Base-by-base conservation (phyloP, 2,888 invertebrate species). In the Frankliniella intonsa region DNA sequence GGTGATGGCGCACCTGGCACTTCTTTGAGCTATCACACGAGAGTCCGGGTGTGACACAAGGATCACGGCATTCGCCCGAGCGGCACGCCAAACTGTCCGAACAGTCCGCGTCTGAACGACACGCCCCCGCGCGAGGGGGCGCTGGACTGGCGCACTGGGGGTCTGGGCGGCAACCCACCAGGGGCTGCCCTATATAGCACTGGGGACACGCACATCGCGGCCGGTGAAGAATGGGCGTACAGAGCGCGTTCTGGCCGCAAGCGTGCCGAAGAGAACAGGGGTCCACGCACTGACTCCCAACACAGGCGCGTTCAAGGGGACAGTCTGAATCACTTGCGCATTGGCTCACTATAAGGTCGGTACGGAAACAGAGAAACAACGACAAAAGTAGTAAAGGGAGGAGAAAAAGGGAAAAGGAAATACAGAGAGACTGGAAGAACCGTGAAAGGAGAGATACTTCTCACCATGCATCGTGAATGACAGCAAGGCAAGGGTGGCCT, bases 271-370 rank as follows among this genome's bases (percentile, higher is more conserved):
- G 91, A 87, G 93, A 93, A 90, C 97, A 97, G 85, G 96, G 97
- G 90, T 97, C 95, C 89, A 94, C 92, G 90, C 97, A 97, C 90
- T 94, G 94, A 89, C 94, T 92, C 90, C 94, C 94, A 90, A 95
- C 92, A 91, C 97, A 97, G 88, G 95, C 94, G 91, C 95, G 94
- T 90, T 96, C 95, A 90, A 93, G 93, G 86, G 95, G 93, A 90
- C 97, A 97, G 91, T 96, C 96, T 90, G 92, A 92, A 91, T 97
- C 95, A 90, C 93, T 93, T 90, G 93, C 93, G 91, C 96, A 96
- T 92, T 95, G 94, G 90, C 93, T 92, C 90, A 93, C 94, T 85
- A 84, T 38, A 38, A 38, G 38, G 38, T 38, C 38, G 38, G 38
- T 38, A 38, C 38, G 38, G 38, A 38, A 80, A 82, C 79, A 80